Base-by-base conservation (phyloP, 2,888 invertebrate genomes). In the Luperina nickerlii region DNA sequence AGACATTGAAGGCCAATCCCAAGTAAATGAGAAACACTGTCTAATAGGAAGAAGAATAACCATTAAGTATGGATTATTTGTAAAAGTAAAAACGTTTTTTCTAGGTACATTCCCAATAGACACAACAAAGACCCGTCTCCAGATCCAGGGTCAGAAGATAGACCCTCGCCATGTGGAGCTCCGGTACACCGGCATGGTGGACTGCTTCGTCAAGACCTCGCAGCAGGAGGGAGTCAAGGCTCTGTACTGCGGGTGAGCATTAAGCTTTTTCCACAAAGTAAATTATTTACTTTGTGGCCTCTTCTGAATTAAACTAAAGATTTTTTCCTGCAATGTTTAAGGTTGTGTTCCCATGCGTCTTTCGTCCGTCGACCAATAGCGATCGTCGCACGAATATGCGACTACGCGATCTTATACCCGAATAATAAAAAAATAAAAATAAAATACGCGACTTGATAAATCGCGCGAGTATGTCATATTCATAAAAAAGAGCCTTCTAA, bases 71-170 rank as follows among this genome's bases (percentile, higher is more conserved):
- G 1, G 20, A 20, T 74, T 32, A 18, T 45, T n/a, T 67, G 42
- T 38, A 38, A 38, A 66, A 66, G 48, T 8, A 70, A 71, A 60
- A 65, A 13, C 20, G 42, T 6, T 57, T 57, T 27, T 45, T 62
- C 6, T 90, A 98, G 99, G 99, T 88, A 99, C 99, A 65, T 99
- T 99, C 97, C 99, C 99, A n/a, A 98, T 99, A 90, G 99, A 99
- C 95, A 99, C 99, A 54, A 98, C 99, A 42, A 99, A 99, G 97
- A 99, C 99, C 32, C 97, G 99, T 88, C 97, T 99, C 42, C 99
- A 99, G 97, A 98, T 99, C 92, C 99, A 99, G 96, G 99, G 99
- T 2, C 99, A 99, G 95, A 98, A 97, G 93, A 97, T 98, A 83
- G 98, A 98, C 94, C 97, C 97, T 88, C 97, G 97, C 82, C 97